Evolutionary conservation across 2,888 invertebrate genomes (phyloP), one percentile per base, ranked within the genome.

Genomic region (Parnassius mnemosyne): DNA sequence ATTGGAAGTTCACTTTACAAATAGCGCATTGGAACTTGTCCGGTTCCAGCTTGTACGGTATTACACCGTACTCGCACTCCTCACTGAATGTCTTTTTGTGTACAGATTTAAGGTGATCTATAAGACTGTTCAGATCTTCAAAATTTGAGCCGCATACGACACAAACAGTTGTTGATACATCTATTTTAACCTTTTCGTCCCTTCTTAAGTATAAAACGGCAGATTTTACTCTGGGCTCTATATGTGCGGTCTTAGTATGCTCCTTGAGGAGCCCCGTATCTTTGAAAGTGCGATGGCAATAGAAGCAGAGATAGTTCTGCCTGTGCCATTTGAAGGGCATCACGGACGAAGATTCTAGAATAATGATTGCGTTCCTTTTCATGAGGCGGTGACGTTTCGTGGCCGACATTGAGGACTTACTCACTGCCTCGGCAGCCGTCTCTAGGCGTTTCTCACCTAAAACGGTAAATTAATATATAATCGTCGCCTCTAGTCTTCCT

Each of bases 261-360:
- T 83, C 81, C 76, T 88, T 89, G 1, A 93, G 72, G 0, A 69
- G 60, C 2, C 74, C 66, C 0, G 79, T 71, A 3, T 79, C 75
- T 79, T 84, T 85, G 25, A 86, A 85, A 2, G 76, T 62, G n/a
- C 77, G 72, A 68, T 88, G 87, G 66, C 91, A 91, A 66, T 77
- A 89, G 79, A 89, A 90, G 64, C 91, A 91, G 3, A 89, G 78
- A 56, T 85, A 91, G 60, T 81, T 80, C 61, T 89, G 88, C 43
- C 88, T 74, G 55, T 88, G 87, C 90, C 90, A 91, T 71, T 89
- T 91, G 68, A 91, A 91, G 0, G 90, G 90, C 2, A 85, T 10
- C 0, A 76, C 83, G 0, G 82, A 85, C 10, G 90, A 84, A 9
- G 69, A 71, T 73, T 90, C 86, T 71, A 91, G 73, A 61, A 91